Evolutionary conservation across 2,888 invertebrate genomes (phyloP), one percentile per base, ranked within the genome.

Genomic region (Chamaedrilus cognettii): DNA sequence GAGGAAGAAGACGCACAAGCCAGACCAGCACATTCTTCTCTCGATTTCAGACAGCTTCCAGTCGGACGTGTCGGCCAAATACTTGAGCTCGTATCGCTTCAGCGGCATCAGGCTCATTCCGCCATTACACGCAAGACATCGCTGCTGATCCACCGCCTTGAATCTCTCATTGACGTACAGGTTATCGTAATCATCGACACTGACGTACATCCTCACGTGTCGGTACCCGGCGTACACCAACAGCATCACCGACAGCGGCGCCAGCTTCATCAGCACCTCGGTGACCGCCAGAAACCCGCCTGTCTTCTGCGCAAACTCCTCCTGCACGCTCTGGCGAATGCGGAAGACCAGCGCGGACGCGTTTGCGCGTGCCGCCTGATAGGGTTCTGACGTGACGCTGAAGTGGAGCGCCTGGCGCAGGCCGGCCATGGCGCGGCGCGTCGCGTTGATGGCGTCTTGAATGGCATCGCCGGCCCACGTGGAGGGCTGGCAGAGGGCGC

Each of bases 131-230:
- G 74, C 68, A 59, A 76, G 77, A 55, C 72, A 72, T 31, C 71
- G 66, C 23, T 67, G 65, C 32, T 71, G 64, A 57, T 79, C 79
- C 23, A 78, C 59, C 11, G 67, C 55, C 23, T 65, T 67, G 62
- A 79, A 78, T 30, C 70, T 68, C 4, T 67, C 67, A 3, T 77
- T 76, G 50, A 79, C 74, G 70, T 79, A 79, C 23, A 75, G 65
- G 58, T 79, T 79, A 65, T 79, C 79, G 56, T 74, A 79, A 2
- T 70, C 73, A 60, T 77, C 77, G 58, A 74, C 74, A 15, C 72
- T 72, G 19, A 76, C 69, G 67, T 77, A 79, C 58, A 73, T 72
- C 34, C 71, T 68, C 30, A 74, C 56, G 66, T 74, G 69, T 2
- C 55, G 11, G 64, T 70, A 72, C 23, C 68, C 52, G 28, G 66